Conservation (phyloP, 2,113 vertebrate genomes). For the Microcebus lehilahytsara region DNA sequence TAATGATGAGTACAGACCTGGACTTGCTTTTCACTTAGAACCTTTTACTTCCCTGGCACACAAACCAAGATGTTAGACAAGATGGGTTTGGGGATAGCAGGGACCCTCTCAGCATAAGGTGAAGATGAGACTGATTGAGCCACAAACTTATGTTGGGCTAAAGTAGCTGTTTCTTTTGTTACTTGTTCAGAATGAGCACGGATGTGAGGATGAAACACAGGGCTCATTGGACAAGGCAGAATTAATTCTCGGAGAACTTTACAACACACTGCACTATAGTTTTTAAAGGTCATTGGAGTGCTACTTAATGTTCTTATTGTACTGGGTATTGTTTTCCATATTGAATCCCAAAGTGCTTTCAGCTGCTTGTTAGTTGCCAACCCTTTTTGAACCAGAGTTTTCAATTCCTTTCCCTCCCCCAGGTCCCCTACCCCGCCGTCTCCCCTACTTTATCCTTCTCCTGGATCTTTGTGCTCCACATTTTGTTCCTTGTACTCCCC, state of each 20-base stretch:
- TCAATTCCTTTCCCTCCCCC: background rate
- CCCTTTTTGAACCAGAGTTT: background rate
- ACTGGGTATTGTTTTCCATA: constrained; percentile 38
- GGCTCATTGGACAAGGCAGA: background rate
- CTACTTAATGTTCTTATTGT: background rate
- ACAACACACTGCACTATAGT: background rate
- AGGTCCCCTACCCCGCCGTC: background rate
- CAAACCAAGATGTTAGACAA: constrained; percentile 17
- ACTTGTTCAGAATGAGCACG: background rate
- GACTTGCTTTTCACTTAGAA: constrained; percentile 5
- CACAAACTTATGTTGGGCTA: background rate
- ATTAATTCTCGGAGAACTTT: background rate
- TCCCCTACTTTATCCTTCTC: background rate
- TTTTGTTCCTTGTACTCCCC: background rate
- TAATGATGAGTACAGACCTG: background rate
- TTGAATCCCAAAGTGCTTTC: constrained; percentile 51
- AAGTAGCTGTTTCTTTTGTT: constrained; percentile 36
- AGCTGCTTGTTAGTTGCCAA: background rate
- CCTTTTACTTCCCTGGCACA: background rate
- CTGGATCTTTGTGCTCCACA: background rate
- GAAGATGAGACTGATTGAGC: background rate
- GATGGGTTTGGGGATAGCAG: background rate
- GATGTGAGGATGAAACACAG: background rate
- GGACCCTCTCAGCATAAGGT: background rate
- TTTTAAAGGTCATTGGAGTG: background rate